Percentiles rank a stretch among this genome's conserved stretches.
phyloP scores from a whole-genome alignment of 2,113 vertebrate species.

The Callionymus lyra region DNA sequence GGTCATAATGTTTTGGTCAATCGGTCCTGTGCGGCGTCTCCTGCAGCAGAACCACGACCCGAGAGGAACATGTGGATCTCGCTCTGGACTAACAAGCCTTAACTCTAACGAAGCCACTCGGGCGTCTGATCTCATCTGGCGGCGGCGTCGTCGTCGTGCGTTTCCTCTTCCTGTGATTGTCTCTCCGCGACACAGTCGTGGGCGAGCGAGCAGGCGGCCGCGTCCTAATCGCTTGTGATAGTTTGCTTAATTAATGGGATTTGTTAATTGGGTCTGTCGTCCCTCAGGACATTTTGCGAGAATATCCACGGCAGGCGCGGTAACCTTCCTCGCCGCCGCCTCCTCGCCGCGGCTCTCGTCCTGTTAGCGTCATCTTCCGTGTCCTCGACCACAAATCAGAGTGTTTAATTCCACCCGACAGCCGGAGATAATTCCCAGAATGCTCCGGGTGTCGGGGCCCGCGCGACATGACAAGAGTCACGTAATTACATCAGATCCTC shows the following conservation, averaged over 20 bases:
- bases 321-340: constrained; percentile 41
- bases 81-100: constrained; percentile 17
- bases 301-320: constrained; percentile 43
- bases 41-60: too few species aligned
- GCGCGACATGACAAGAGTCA: not conserved
- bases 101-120: constrained; percentile 20
- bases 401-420: constrained; percentile 27
- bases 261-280: constrained; percentile 63
- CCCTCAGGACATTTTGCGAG: constrained; percentile 42
- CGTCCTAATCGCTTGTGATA: constrained; percentile 62
- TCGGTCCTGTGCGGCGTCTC: too few species aligned
- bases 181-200: constrained; percentile 42
- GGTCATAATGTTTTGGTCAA: too few species aligned
- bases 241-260: constrained; percentile 63
- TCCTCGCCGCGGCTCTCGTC: constrained; percentile 18
- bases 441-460: constrained; percentile 24
- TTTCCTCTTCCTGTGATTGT: constrained; percentile 18
- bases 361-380: constrained; percentile 17
- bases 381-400: constrained; percentile 24
- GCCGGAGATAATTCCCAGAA: constrained; percentile 36
- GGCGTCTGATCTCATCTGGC: constrained; percentile 32
- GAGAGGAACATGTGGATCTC: too few species aligned
- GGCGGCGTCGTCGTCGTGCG: constrained; percentile 8
- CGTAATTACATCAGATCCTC: not conserved
- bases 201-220: constrained; percentile 52